Evolutionary conservation across 2,888 invertebrate species (phyloP).

Genomic region (Sesamia inferens): DNA sequence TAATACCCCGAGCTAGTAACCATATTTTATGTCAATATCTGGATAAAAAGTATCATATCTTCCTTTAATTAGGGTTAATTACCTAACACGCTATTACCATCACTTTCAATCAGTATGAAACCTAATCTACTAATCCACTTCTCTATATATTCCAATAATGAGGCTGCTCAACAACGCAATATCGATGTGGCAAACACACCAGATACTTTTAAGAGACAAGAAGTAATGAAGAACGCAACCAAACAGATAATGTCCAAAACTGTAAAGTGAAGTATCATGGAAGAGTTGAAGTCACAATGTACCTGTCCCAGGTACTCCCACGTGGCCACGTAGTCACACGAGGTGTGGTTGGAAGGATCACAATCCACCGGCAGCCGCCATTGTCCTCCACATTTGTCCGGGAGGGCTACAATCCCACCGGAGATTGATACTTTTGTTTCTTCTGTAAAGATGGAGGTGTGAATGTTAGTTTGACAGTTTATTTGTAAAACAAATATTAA

Average conservation of each 20-base stretch:
- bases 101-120: too few species aligned
- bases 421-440: constrained; percentile 84
- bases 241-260: neutral
- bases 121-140: too few species aligned
- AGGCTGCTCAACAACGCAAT: too few species aligned
- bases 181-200: too few species aligned
- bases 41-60: too few species aligned
- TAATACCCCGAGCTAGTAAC: too few species aligned
- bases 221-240: too few species aligned
- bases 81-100: too few species aligned
- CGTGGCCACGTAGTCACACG: constrained; percentile 94
- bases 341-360: constrained; percentile 89
- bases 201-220: too few species aligned
- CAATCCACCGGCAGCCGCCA: constrained; percentile 94
- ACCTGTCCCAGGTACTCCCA: constrained; percentile 93
- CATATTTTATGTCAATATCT: neutral
- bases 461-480: neutral
- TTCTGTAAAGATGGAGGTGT: constrained; percentile 70
- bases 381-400: constrained; percentile 92
- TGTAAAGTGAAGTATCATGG: too few species aligned
- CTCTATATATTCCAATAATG: too few species aligned
- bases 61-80: too few species aligned
- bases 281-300: neutral
- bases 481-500: neutral
- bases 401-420: constrained; percentile 80